Percentiles rank a stretch among this genome's conserved stretches.
phyloP scores from a whole-genome alignment of 2,888 invertebrate genomes.

The Callosobruchus maculatus region DNA sequence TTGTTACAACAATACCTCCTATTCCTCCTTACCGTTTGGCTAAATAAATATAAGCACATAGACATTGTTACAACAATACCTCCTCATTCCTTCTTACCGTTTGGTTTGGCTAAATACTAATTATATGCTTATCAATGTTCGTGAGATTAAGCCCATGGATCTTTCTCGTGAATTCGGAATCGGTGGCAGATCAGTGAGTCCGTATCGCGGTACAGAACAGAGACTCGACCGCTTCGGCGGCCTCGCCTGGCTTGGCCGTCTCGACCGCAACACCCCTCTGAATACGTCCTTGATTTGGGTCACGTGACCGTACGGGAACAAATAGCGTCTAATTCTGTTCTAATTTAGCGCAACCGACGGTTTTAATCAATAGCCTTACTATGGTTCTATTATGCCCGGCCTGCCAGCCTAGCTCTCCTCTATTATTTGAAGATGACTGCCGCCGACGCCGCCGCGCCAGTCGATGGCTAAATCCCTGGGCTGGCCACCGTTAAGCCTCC shows the following conservation, averaged over 20 bases:
- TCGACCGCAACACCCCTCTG: not conserved
- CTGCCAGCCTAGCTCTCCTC: constrained; percentile 18
- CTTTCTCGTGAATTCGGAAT: not conserved
- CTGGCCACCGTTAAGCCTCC: not conserved
- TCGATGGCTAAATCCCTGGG: not conserved
- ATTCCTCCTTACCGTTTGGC: too few relatives aligned
- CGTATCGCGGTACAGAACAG: not conserved
- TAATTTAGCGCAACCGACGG: constrained; percentile 39
- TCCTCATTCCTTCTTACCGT: too few relatives aligned
- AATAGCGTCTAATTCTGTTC: constrained; percentile 39
- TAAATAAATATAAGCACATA: too few relatives aligned
- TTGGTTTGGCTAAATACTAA: too few relatives aligned
- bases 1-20: too few relatives aligned
- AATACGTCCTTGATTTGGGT: not conserved
- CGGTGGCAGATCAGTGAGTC: not conserved
- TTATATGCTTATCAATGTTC: too few relatives aligned
- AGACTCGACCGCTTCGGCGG: not conserved
- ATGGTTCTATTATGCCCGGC: constrained; percentile 29
- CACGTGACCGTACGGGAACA: constrained; percentile 37
- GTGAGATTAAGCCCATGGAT: too few relatives aligned
- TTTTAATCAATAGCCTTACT: constrained; percentile 45
- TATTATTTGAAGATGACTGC: constrained; percentile 31
- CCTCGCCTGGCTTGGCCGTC: not conserved
- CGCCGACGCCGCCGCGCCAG: constrained; percentile 5
- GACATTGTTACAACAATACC: too few relatives aligned